Evolutionary conservation across 2,113 vertebrate genomes (phyloP).

Genomic region (Tretioscincus oriximinensis): DNA sequence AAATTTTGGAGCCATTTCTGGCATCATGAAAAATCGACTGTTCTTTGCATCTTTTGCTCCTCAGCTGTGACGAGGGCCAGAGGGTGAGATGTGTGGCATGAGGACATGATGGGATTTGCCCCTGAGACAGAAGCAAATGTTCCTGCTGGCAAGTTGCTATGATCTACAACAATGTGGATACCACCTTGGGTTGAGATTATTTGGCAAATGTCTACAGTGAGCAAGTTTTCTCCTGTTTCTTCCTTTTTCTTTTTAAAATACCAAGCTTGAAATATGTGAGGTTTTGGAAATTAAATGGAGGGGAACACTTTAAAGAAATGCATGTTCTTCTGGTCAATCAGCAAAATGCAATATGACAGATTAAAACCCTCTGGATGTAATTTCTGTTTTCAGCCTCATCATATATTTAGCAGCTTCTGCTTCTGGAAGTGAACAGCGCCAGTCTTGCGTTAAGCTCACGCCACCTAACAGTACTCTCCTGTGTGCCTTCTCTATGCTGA

Average conservation of each 20-base stretch:
- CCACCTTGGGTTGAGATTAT: too few species aligned
- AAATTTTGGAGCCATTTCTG: too few species aligned
- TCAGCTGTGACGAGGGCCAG: too few species aligned
- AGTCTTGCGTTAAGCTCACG: not conserved
- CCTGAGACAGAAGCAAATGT: too few species aligned
- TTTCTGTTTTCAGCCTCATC: not conserved
- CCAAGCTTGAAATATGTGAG: not conserved
- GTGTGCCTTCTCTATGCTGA: not conserved
- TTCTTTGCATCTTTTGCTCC: too few species aligned
- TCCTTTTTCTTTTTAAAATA: too few species aligned
- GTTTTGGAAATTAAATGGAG: constrained; percentile 6
- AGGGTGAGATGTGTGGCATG: too few species aligned
- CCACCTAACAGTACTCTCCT: not conserved
- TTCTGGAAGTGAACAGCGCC: not conserved
- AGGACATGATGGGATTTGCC: too few species aligned
- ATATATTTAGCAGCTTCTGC: constrained; percentile 16
- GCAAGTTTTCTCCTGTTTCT: not conserved
- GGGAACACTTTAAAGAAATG: not conserved
- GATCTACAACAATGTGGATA: too few species aligned
- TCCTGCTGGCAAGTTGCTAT: too few species aligned
- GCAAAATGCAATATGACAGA: not conserved
- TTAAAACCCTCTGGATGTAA: constrained; percentile 5
- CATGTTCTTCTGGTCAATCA: constrained; percentile 7
- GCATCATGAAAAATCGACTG: too few species aligned
- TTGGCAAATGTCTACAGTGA: not conserved